Evolutionary conservation across 2,113 vertebrate genomes (phyloP), one percentile per base, ranked within the genome.

Genomic region (Setophaga petechia): DNA sequence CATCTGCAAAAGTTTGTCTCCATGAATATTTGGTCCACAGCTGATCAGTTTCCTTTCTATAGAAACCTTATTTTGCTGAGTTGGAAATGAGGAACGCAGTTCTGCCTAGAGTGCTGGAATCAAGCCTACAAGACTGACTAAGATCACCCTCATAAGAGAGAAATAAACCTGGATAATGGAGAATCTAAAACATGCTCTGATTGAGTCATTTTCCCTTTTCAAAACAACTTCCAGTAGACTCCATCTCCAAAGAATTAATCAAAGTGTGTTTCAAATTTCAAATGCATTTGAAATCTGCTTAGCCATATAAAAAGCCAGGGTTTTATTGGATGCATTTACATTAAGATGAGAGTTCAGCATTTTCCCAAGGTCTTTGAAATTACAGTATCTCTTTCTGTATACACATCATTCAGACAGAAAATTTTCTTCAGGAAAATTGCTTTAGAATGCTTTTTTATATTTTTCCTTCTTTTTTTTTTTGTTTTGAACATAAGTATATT

Each of bases 211-310:
- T 46, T 62, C 12, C 6, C 3, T 78, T 94, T 87, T 46, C 21
- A 67, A 86, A 87, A 85, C 47, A 69, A 57, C 22, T 85, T 68
- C 16, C 5, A 1, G 17, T 58, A 84, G 33, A 41, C 18, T 73
- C 14, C 6, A 31, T 69, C 28, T 89, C 33, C 77, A 88, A 80
- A 61, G 30, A 69, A 65, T 30, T 66, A 74, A 88, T 76, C 43
- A 81, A 82, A 69, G 12, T 87, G 6, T 81, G 27, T 67, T 91
- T 89, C 47, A 88, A 67, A 68, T 94, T 91, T 79, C 49, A 84
- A 85, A 87, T 55, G 27, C 12, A 28, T 94, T 88, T 93, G 55
- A 81, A 96, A 95, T 65, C 59, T 91, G 51, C 59, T 93, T 77
- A 77, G 27, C 33, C 9, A 68, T 68, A 39, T 54, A 65, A 80